Evolutionary conservation across 2,888 invertebrate species (phyloP).

Genomic region (Euzophera pinguis): DNA sequence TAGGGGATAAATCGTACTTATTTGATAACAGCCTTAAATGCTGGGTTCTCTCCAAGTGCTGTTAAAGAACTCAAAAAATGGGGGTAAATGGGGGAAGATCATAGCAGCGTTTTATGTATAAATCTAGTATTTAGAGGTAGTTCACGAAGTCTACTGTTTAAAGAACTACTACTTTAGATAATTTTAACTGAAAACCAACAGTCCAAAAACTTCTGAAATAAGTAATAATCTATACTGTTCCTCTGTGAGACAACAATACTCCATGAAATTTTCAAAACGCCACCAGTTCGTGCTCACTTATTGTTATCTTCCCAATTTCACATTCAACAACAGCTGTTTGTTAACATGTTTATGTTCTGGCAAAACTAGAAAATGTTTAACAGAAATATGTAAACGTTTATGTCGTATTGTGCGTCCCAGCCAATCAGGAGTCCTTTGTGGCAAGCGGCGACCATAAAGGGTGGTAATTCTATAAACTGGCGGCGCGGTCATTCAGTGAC

Average conservation of each 20-base stretch:
- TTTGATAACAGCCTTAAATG: no score
- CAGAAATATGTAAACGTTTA: slow-evolving; percentile 60
- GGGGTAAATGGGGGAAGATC: no score
- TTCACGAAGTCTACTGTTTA: no score
- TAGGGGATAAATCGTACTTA: no score
- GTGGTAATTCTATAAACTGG: slow-evolving; percentile 42
- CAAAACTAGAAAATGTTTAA: slow-evolving; percentile 52
- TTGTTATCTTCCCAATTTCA: slow-evolving; percentile 24
- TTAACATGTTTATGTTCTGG: slow-evolving; percentile 45
- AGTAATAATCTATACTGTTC: not conserved
- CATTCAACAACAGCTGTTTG: slow-evolving; percentile 52
- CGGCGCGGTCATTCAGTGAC: slow-evolving; percentile 30
- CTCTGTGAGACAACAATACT: not conserved
- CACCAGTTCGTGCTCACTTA: not conserved
- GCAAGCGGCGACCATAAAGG: slow-evolving; percentile 42
- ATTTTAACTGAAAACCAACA: not conserved
- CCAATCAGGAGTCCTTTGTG: slow-evolving; percentile 49
- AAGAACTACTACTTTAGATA: no score
- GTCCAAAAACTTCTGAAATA: not conserved
- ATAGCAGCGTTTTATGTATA: no score
- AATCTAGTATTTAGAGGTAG: no score
- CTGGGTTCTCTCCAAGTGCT: no score
- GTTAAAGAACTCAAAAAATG: no score
- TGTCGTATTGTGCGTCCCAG: slow-evolving; percentile 60
- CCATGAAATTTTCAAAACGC: not conserved